Base-by-base conservation (phyloP, 2,888 invertebrate genomes). In the Eretmocerus hayati region DNA sequence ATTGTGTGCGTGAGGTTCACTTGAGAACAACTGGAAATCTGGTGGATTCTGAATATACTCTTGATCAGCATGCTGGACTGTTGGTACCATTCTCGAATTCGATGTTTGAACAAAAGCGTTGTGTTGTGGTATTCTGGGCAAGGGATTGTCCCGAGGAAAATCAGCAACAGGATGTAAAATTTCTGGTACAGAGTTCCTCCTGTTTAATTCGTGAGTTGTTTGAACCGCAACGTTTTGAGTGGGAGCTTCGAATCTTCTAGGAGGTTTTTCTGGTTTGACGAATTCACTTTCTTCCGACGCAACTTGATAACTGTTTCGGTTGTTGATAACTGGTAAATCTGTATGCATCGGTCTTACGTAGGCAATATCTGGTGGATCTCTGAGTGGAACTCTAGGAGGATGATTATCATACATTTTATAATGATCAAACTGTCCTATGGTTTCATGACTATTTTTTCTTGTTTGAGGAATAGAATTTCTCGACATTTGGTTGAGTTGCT, bases 61-160 rank as follows among this genome's bases (percentile, higher is more conserved):
- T 11, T 16, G 22, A n/a, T 16, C 5, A 3, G 20, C 22, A 22
- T 6, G 36, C 19, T 26, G 35, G n/a, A 5, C 15, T 11, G 43
- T 5, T 19, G 36, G 18, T 9, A 26, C 8, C 3, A 18, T 3
- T 5, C 26, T 36, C 16, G 26, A 13, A 23, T 30, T 36, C 13
- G n/a, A 40, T 1, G 59, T 63, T 32, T 65, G 63, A 1, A 62
- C 61, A 2, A 60, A 61, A 8, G 49, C 64, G 39, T 60, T 61
- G 20, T 47, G 60, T 11, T 50, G 59, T 5, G 51, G 35, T n/a
- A 51, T 52, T 33, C 23, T 55, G 4, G 53, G 44, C 50, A 45
- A 44, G 8, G 54, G 52, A 32, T 56, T 48, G 8, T 56, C 46
- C 15, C 50, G 47, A n/a, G 45, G 42, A 44, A 50, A 45, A 39